Evolutionary conservation across 2,113 vertebrate genomes (phyloP), one percentile per base, ranked within the genome.

Genomic region (Chlamydotis undulata): DNA sequence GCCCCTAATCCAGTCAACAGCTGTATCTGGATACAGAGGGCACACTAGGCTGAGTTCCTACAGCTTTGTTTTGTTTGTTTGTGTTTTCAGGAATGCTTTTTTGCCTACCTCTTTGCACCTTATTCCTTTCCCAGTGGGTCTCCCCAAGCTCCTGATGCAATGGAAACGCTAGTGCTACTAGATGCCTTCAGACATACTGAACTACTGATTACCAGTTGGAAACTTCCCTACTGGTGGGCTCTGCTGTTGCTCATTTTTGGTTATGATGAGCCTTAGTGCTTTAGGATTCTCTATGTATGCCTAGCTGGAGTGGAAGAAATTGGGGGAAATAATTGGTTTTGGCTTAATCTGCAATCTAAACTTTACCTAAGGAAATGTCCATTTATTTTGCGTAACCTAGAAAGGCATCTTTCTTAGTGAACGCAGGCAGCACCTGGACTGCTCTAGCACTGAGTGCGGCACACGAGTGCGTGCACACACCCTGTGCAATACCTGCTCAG

Each of bases 381-480:
- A 10, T 17, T 60, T 29, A 41, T 45, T 60, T 31, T n/a, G 39
- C 16, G 22, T 71, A 83, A 45, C 19, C 45, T 35, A n/a, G 16
- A 29, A 24, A 43, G 60, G 55, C 15, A 41, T 50, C 28, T 49
- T 56, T 29, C 2, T 18, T 31, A n/a, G 26, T 2, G 21, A 63
- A 68, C 1, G n/a, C 19, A n/a, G 4, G n/a, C 50, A 49, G 52
- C 60, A 56, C 26, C 23, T 7, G 10, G 41, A 33, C 2, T 35
- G 41, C 35, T 71, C 37, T 10, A 70, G 47, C 77, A 61, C 13
- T 0, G 7, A 39, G 22, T 1, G 59, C 4, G 35, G 28, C 26
- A 39, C 14, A 1, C 1, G 10, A 29, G 26, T 1, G 1, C 11
- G 17, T 1, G 2, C 7, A 4, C 19, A 33, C 14, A 9, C 4